phyloP scores from a whole-genome alignment of 2,888 invertebrate genomes.

The Isotomurus palustris region DNA sequence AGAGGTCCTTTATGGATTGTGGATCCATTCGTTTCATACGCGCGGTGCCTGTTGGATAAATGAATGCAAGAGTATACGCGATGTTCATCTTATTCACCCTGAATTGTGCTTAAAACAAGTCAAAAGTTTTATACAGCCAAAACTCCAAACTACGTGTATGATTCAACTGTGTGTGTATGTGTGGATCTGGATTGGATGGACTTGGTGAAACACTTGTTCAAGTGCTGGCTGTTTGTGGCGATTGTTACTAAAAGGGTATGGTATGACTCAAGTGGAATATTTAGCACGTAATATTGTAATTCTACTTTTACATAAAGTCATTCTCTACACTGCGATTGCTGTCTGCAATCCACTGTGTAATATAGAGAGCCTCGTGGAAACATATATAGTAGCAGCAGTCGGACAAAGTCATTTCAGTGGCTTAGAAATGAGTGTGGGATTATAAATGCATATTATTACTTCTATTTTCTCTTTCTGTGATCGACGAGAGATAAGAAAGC shows the following conservation, averaged over 20 bases:
- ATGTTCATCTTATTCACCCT: conserved; percentile 2
- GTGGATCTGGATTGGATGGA: conserved; percentile 6
- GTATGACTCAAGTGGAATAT: conserved; percentile 13
- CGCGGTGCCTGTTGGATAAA: not conserved
- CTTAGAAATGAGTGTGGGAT: no score
- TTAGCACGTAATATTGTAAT: conserved; percentile 35
- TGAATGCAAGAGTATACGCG: not conserved
- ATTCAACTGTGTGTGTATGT: no score
- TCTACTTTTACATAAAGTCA: conserved; percentile 13
- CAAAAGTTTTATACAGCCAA: no score
- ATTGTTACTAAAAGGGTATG: no score
- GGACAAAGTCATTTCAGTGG: no score
- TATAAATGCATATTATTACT: no score
- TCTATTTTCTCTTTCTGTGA: no score
- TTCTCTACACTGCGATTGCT: no score
- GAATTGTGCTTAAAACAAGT: not conserved
- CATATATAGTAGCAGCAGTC: no score
- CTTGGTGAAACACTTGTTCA: conserved; percentile 34
- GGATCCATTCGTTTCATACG: not conserved
- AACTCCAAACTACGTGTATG: not conserved
- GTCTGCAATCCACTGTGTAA: no score
- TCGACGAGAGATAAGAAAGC: no score
- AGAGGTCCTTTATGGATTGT: not conserved
- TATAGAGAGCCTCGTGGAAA: no score
- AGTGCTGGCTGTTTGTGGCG: conserved; percentile 15